Conservation (phyloP, 2,888 invertebrate species). For the Holacanthella duospinosa region DNA sequence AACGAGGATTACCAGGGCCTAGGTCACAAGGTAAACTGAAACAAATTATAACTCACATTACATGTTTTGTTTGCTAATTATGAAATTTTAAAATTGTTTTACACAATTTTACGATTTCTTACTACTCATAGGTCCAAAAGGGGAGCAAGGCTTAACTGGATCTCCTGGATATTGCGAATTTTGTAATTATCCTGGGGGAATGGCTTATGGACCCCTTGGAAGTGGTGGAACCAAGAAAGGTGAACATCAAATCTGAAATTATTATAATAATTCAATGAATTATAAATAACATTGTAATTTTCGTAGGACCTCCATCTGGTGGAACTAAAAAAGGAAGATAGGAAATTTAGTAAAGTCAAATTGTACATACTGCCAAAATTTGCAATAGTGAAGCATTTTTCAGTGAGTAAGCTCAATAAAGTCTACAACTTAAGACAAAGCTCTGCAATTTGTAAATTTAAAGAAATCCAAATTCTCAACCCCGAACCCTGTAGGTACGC, state of each 20-base stretch:
- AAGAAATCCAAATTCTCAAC: neutral
- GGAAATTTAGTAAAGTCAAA: neutral
- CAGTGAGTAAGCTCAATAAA: too few species aligned
- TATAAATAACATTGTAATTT: neutral
- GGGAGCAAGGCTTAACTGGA: conserved; percentile 55
- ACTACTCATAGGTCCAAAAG: conserved; percentile 46
- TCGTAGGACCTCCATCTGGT: conserved; percentile 10
- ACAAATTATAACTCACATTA: too few species aligned
- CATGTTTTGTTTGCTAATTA: too few species aligned
- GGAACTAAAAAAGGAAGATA: conserved; percentile 12
- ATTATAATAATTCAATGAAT: conserved; percentile 39
- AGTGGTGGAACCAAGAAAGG: conserved; percentile 52
- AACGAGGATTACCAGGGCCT: conserved; percentile 40
- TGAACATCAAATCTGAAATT: neutral
- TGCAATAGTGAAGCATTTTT: too few species aligned
- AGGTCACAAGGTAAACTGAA: too few species aligned
- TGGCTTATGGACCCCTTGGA: conserved; percentile 45
- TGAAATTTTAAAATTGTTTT: too few species aligned
- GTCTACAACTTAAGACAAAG: too few species aligned
- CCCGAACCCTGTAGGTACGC: too few species aligned
- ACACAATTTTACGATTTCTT: too few species aligned
- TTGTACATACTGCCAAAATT: neutral
- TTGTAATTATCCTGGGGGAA: conserved; percentile 51
- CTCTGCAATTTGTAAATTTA: too few species aligned
- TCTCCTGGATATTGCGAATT: conserved; percentile 50